phyloP scores from a whole-genome alignment of 2,797 vertebrate genomes.

The Harpagifer antarcticus region DNA sequence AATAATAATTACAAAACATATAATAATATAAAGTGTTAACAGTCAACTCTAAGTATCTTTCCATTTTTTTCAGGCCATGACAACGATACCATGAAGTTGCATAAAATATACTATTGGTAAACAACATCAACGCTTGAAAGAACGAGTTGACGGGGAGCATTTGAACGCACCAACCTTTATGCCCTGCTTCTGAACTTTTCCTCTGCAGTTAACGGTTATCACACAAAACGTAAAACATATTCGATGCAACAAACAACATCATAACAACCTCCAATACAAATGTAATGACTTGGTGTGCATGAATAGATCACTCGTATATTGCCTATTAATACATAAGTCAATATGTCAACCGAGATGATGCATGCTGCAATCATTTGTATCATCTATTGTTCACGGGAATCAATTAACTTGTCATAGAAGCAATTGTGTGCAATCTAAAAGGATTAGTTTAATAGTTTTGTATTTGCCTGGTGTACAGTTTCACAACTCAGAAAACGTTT shows the following conservation, averaged over 20 bases:
- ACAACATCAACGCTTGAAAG: rapidly evolving
- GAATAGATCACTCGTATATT: neutral
- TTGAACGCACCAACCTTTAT: conserved; percentile 62
- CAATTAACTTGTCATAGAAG: neutral
- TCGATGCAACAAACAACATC: neutral
- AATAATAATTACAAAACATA: too few species aligned
- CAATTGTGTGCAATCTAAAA: neutral
- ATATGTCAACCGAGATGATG: neutral
- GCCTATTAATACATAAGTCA: conserved; percentile 1
- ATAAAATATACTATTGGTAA: neutral
- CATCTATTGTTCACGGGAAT: neutral
- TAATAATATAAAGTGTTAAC: neutral
- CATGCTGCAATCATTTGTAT: neutral
- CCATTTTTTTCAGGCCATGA: too few species aligned
- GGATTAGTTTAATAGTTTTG: neutral
- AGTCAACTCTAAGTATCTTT: neutral
- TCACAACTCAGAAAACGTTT: neutral
- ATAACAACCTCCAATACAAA: conserved; percentile 3
- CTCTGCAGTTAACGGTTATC: conserved; percentile 30
- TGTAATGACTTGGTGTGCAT: neutral
- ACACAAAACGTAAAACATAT: conserved; percentile 46
- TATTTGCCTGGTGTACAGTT: neutral
- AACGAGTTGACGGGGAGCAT: neutral
- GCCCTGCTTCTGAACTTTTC: conserved; percentile 81
- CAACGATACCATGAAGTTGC: neutral